A percentile compares a stretch with the other conserved stretches of the same genome.
Conservation (phyloP, 2,888 invertebrate species). For the Copidosoma aretas region DNA sequence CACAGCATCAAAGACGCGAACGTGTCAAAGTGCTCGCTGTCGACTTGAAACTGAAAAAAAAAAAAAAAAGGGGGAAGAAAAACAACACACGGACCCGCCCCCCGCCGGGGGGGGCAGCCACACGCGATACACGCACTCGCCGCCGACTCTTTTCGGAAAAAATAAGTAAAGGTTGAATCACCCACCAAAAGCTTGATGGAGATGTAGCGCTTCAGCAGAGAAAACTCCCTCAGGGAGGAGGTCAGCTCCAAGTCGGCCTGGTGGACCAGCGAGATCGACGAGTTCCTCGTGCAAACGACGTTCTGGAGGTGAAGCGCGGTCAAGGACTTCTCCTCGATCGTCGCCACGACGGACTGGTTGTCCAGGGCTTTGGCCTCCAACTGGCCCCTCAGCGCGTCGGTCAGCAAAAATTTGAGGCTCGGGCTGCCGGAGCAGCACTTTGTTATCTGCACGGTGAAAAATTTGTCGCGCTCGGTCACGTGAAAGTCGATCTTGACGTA, state of each 20-base stretch:
- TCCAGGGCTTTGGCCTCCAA: not conserved
- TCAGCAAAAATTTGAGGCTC: constrained; percentile 22
- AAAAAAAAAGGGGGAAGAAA: too few relatives aligned
- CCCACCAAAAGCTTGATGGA: constrained; percentile 24
- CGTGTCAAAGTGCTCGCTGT: constrained; percentile 25
- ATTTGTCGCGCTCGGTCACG: constrained; percentile 4
- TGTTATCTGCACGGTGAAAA: constrained; percentile 30
- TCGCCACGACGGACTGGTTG: constrained; percentile 8
- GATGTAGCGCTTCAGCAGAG: constrained; percentile 17
- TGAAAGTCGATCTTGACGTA: constrained; percentile 30
- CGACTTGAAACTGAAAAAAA: constrained; percentile 46
- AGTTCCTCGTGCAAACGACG: constrained; percentile 15
- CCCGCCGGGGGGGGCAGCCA: too few relatives aligned
- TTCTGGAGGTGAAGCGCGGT: not conserved
- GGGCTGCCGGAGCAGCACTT: constrained; percentile 13
- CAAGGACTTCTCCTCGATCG: constrained; percentile 14
- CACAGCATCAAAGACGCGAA: constrained; percentile 42
- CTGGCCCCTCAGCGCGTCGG: not conserved
- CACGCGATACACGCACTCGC: too few relatives aligned
- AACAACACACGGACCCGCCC: too few relatives aligned
- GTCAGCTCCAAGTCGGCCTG: not conserved
- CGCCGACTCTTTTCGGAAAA: too few relatives aligned
- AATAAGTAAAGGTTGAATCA: constrained; percentile 1
- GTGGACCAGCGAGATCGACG: not conserved
- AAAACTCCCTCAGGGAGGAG: constrained; percentile 13